Conservation (phyloP, 2,113 vertebrate genomes). For the Calonectris borealis region DNA sequence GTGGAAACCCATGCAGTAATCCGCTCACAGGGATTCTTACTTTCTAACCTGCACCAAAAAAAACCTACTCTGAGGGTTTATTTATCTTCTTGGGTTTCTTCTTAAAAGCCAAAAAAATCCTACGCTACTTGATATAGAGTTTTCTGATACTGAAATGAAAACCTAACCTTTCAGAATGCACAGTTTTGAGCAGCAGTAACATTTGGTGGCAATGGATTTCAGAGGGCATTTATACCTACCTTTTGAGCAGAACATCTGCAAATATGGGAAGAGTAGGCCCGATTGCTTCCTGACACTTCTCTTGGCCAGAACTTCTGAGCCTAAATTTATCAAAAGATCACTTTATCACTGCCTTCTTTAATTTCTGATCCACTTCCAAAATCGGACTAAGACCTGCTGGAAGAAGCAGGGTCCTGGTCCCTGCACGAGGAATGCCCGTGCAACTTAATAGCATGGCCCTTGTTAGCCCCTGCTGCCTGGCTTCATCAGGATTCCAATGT, state of each 20-base stretch:
- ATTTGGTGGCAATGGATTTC: not conserved
- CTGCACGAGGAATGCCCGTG: not conserved
- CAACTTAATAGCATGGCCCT: not conserved
- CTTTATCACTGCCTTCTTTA: not conserved
- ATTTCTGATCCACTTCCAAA: not conserved
- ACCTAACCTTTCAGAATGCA: not conserved
- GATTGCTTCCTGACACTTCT: not conserved
- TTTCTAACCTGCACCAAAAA: not conserved
- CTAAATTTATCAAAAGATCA: not conserved
- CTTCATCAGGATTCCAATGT: not conserved
- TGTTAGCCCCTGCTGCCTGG: not conserved
- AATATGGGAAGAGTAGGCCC: not conserved
- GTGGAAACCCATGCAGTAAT: not conserved
- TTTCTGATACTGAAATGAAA: not conserved
- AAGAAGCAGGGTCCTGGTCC: not conserved
- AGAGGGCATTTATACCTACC: not conserved
- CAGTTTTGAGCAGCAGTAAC: not conserved
- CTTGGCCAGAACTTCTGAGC: not conserved
- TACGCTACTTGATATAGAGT: not conserved
- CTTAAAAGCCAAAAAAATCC: not conserved
- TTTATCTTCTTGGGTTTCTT: not conserved
- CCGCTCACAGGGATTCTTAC: not conserved
- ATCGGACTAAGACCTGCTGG: not conserved
- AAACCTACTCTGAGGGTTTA: not conserved
- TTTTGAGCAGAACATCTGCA: not conserved